Percentiles rank a stretch among this genome's conserved stretches.
phyloP scores from a whole-genome alignment of 2,797 vertebrate genomes.

The Menidia menidia region DNA sequence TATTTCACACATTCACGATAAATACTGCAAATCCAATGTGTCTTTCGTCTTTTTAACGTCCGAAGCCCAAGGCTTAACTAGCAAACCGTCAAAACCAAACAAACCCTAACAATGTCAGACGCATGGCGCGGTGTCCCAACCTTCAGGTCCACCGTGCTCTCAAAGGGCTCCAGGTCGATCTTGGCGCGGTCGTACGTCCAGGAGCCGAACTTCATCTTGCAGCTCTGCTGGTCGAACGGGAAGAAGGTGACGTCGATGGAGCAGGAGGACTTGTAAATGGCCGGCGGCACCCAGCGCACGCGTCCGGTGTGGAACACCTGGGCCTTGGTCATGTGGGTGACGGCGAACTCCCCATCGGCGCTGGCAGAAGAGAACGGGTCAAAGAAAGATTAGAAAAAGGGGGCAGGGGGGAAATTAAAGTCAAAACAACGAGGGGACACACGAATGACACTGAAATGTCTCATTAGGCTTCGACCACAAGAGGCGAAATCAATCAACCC shows the following conservation, averaged over 20 bases:
- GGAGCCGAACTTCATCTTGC: constrained; percentile 96
- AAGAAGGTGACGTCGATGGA: constrained; percentile 96
- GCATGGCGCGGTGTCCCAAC: constrained; percentile 34
- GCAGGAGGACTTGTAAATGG: constrained; percentile 96
- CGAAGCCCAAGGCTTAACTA: too few relatives aligned
- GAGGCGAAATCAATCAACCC: constrained; percentile 43
- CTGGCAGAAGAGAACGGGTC: constrained; percentile 62
- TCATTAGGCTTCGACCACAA: constrained; percentile 23
- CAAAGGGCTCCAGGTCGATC: constrained; percentile 91
- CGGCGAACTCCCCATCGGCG: constrained; percentile 90
- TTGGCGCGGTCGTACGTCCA: constrained; percentile 94
- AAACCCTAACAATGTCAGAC: not conserved
- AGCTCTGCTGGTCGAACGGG: constrained; percentile 95
- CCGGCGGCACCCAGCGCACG: constrained; percentile 89
- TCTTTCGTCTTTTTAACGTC: too few relatives aligned
- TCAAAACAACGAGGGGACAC: not conserved
- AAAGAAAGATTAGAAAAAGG: not conserved
- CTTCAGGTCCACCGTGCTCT: constrained; percentile 87
- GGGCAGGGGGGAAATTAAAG: not conserved
- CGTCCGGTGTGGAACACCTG: constrained; percentile 86
- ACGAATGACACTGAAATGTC: not conserved
- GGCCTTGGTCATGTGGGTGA: constrained; percentile 95
- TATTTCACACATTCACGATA: too few relatives aligned
- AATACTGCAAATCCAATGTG: too few relatives aligned
- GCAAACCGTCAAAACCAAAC: too few relatives aligned